These are phyloP conservation scores for Myrmecophaga tridactyla DNA, from an alignment of 2,113 vertebrate species.

Conservation along the genomic window DNA sequence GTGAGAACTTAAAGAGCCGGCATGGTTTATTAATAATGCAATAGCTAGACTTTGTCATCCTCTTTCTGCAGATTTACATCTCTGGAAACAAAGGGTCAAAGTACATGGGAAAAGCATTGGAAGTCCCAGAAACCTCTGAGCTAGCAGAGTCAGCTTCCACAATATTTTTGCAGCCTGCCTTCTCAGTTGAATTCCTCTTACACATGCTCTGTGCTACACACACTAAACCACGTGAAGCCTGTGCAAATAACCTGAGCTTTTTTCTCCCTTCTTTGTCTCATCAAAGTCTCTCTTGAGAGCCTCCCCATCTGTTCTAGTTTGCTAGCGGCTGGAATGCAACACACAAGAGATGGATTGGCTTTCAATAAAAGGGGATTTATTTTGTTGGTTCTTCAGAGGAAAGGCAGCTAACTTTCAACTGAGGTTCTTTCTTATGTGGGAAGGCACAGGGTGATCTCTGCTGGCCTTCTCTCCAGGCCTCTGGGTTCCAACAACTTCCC, in stretches of 20 bases:
- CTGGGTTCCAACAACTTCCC: too few relatives aligned
- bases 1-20: conserved; percentile 63
- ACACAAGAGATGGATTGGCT: too few relatives aligned
- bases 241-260: not conserved
- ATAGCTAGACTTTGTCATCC: conserved; percentile 20
- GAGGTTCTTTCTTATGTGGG: too few relatives aligned
- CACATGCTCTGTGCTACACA: not conserved
- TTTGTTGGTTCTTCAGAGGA: too few relatives aligned
- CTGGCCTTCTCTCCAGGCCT: too few relatives aligned
- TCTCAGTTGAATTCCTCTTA: conserved; percentile 24
- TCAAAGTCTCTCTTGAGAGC: not conserved
- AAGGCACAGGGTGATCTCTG: too few relatives aligned
- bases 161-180: conserved; percentile 38
- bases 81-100: conserved; percentile 74
- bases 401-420: too few relatives aligned
- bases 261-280: not conserved
- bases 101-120: conserved; percentile 65
- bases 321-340: too few relatives aligned
- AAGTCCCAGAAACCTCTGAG: conserved; percentile 54
- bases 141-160: conserved; percentile 35
- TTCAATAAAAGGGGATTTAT: too few relatives aligned
- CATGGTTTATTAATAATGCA: conserved; percentile 71
- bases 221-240: not conserved
- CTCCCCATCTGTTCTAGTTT: too few relatives aligned
- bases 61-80: conserved; percentile 70